These are phyloP conservation scores for Phrynocephalus versicolor DNA, from an alignment of 2,113 vertebrate genomes.

Conservation along the genomic window DNA sequence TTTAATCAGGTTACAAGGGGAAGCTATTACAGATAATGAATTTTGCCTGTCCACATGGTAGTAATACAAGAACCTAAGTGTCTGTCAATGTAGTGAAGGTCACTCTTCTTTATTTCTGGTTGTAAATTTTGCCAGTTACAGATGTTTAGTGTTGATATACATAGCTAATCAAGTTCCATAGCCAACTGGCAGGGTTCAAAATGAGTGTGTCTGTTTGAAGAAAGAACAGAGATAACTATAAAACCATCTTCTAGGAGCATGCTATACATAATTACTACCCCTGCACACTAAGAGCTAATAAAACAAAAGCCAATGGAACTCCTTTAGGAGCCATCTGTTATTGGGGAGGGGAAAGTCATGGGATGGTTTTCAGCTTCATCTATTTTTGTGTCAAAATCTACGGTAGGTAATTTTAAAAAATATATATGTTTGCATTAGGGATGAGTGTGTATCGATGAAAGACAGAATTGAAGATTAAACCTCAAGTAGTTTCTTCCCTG, in stretches of 20 bases:
- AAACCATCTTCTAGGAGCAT: background rate
- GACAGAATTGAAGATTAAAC: background rate
- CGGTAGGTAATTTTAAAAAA: background rate
- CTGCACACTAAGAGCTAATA: background rate
- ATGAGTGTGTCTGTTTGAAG: background rate
- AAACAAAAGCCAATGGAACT: background rate
- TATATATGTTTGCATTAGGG: background rate
- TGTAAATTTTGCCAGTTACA: constrained; percentile 69
- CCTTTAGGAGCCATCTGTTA: background rate
- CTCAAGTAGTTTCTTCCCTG: background rate
- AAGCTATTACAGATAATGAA: constrained; percentile 69
- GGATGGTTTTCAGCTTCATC: fast-evolving
- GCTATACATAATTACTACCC: background rate
- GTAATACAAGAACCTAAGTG: constrained; percentile 74
- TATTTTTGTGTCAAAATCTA: background rate
- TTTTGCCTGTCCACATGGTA: constrained; percentile 64
- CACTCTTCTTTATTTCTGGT: constrained; percentile 72
- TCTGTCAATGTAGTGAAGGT: constrained; percentile 67
- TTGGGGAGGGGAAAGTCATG: fast-evolving
- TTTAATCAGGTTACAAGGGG: constrained; percentile 64
- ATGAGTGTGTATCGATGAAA: background rate
- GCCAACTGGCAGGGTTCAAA: constrained; percentile 49
- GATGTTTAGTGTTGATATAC: constrained; percentile 65
- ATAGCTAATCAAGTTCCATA: constrained; percentile 57
- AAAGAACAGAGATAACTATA: constrained; percentile 7